These are phyloP conservation scores for Arctopsyche grandis DNA, from an alignment of 1,140 invertebrate genomes.

Conservation along the genomic window DNA sequence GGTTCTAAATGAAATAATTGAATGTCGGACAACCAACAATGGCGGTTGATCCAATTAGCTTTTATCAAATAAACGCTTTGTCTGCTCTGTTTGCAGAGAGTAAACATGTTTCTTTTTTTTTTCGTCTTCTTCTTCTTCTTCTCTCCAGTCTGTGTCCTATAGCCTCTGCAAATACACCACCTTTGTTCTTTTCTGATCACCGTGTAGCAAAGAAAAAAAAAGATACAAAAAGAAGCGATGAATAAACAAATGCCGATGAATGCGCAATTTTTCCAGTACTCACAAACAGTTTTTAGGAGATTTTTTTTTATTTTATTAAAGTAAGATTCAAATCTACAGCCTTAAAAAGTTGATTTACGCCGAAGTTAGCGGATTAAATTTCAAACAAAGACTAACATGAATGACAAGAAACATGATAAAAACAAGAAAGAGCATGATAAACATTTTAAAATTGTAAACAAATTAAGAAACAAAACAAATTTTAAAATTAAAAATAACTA, in stretches of 20 bases:
- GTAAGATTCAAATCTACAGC: background rate
- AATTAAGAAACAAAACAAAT: too few relatives aligned
- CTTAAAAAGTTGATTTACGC: too few relatives aligned
- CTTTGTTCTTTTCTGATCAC: constrained; percentile 31
- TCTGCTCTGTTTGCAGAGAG: constrained; percentile 37
- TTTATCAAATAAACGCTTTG: constrained; percentile 45
- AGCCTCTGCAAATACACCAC: constrained; percentile 13
- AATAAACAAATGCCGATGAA: constrained; percentile 6
- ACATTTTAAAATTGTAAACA: too few relatives aligned
- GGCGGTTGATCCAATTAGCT: constrained; percentile 45
- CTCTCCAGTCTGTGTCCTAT: background rate
- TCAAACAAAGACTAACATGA: too few relatives aligned
- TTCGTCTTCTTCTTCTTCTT: background rate
- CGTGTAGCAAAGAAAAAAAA: constrained; percentile 6
- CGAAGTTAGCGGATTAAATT: too few relatives aligned
- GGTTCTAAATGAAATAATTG: constrained; percentile 33
- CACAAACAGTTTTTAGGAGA: too few relatives aligned
- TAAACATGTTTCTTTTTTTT: constrained; percentile 36
- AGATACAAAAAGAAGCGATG: background rate
- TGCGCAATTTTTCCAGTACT: background rate
- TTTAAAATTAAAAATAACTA: too few relatives aligned
- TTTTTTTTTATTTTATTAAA: background rate
- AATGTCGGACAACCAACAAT: constrained; percentile 31
- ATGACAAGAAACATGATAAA: too few relatives aligned
- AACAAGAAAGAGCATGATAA: too few relatives aligned